Evolutionary conservation across 2,797 vertebrate genomes (phyloP).

Genomic region (Lepus oiostolus): DNA sequence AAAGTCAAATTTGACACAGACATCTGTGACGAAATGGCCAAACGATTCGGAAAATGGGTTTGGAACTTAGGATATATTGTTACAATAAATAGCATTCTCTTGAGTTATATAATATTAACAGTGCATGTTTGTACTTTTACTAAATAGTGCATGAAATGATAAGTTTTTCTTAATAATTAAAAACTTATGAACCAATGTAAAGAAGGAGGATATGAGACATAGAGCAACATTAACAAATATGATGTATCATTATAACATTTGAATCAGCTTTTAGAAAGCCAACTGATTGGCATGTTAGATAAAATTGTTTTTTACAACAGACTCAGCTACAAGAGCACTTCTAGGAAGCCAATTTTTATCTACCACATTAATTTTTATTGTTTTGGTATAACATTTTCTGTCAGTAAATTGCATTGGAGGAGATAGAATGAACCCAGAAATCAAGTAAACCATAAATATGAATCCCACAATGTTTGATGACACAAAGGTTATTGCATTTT

Average conservation of each 20-base stretch:
- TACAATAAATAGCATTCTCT: background rate
- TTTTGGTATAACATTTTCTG: background rate
- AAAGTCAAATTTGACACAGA: background rate
- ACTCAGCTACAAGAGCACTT: background rate
- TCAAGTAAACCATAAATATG: background rate
- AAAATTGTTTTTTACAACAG: background rate
- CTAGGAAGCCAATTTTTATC: background rate
- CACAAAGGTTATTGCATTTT: background rate
- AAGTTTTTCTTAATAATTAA: background rate
- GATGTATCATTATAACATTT: background rate
- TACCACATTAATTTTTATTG: background rate
- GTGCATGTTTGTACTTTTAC: background rate
- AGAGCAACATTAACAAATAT: background rate
- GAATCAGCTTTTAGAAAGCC: background rate
- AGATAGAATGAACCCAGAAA: background rate
- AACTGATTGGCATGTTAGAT: background rate
- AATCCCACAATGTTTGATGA: background rate
- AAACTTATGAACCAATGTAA: slow-evolving; percentile 8
- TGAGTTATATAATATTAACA: background rate
- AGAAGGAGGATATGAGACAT: background rate
- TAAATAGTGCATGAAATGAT: background rate
- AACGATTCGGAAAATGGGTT: background rate
- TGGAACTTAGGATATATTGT: background rate
- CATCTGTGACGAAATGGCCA: background rate
- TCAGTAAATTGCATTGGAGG: background rate